Evolutionary conservation across 2,797 vertebrate genomes (phyloP), one percentile per base, ranked within the genome.

Genomic region (Hyperoplus immaculatus): DNA sequence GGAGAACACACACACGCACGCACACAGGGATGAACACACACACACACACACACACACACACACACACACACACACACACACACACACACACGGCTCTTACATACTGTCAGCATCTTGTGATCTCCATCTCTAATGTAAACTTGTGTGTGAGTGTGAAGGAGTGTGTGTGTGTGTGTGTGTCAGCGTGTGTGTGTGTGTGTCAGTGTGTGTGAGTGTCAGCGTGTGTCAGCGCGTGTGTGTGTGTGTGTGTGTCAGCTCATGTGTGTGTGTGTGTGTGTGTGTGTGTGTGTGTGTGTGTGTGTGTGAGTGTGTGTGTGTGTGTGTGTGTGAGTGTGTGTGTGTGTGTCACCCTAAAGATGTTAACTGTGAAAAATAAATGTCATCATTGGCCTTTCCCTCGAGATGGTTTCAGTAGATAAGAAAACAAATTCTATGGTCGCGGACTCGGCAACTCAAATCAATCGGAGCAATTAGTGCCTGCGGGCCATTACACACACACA

Each of bases 321-420:
- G 46, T 47, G 46, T 49, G 46, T 46, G 45, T 12, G 45, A 16
- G 43, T 13, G 57, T n/a, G 8, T 36, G 50, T 65, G 60, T 69
- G 68, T 21, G 21, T 21, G 21, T 29, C 29, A 29, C 29, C 29
- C 46, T 78, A 62, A 80, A 86, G 88, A 85, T 78, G 89, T 93
- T 93, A 94, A 92, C 90, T 85, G 87, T 92, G 92, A 92, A 93
- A 89, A 92, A 93, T 89, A 93, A 93, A 94, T 89, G 90, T 87
- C 91, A 91, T 93, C 88, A 87, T 90, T 77, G 87, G 85, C 77
- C 86, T 87, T 87, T 80, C 76, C 77, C 88, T 86, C 60, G 72
- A 86, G 90, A 93, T 89, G 75, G 82, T 69, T 79, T 67, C 81
- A 78, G 82, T 75, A 78, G 91, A 94, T 93, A 91, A 91, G 76